A percentile compares a stretch with the other conserved stretches of the same genome.
Conservation (phyloP, 2,888 invertebrate genomes). For the Alentia gelatinosa region DNA sequence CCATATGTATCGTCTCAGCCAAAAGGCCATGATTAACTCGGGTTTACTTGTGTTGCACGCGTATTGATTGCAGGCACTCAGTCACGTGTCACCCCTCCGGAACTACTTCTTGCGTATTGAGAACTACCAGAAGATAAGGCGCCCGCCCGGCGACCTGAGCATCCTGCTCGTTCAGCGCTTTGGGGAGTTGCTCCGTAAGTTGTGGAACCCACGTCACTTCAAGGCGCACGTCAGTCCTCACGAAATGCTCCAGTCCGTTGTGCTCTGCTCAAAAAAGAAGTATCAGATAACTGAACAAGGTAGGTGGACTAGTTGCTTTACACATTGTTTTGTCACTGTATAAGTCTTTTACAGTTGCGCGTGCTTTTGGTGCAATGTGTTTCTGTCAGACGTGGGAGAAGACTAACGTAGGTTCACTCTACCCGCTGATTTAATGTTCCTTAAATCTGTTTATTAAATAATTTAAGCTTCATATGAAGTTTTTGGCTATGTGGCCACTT, state of each 20-base stretch:
- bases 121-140: conserved; percentile 90
- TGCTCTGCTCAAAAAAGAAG: conserved; percentile 96
- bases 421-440: too few species aligned
- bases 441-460: too few species aligned
- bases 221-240: conserved; percentile 99
- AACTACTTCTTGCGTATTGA: conserved; percentile 97
- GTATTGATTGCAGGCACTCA: conserved; percentile 95
- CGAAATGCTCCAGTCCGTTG: conserved; percentile 99
- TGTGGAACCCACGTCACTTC: conserved; percentile 99
- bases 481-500: too few species aligned
- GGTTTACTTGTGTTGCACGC: too few species aligned
- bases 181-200: conserved; percentile 96
- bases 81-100: conserved; percentile 95
- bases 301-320: conserved; percentile 79
- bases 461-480: too few species aligned
- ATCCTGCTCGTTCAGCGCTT: conserved; percentile 92
- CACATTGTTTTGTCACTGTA: too few species aligned
- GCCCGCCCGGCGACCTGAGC: conserved; percentile 97
- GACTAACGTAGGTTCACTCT: too few species aligned
- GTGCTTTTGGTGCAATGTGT: too few species aligned
- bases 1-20: too few species aligned
- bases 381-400: too few species aligned
- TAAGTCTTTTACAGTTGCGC: too few species aligned
- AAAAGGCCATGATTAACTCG: too few species aligned
- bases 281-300: conserved; percentile 99